Evolutionary conservation across 2,797 vertebrate species (phyloP).

Genomic region (Chaunax sp.): DNA sequence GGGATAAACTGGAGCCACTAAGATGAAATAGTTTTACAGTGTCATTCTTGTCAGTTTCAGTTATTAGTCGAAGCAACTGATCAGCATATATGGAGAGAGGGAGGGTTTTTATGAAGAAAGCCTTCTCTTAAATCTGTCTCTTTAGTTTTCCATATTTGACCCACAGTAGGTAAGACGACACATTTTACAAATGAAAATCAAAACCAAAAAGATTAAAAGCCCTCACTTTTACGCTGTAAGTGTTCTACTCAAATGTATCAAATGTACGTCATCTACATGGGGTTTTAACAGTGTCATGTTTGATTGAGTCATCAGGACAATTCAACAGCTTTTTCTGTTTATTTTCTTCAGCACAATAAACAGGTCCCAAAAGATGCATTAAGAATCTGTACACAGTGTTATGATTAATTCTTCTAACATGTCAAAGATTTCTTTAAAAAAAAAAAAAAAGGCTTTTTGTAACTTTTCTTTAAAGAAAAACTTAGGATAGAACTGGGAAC

Average conservation of each 20-base stretch:
- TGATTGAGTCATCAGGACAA: neutral
- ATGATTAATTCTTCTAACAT: neutral
- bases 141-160: neutral
- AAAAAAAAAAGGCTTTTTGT: too few relatives aligned
- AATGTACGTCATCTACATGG: conserved; percentile 1
- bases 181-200: neutral
- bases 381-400: neutral
- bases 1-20: neutral
- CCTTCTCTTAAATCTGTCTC: neutral
- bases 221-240: neutral
- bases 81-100: too few relatives aligned
- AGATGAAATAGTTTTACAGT: neutral
- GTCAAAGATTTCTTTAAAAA: neutral
- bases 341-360: neutral
- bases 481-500: neutral
- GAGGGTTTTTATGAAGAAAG: too few relatives aligned
- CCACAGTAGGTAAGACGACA: neutral
- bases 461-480: too few relatives aligned
- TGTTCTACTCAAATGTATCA: conserved; percentile 7
- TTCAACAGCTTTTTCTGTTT: neutral
- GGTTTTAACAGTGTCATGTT: neutral
- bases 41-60: neutral
- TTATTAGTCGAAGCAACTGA: neutral
- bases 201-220: conserved; percentile 16
- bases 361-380: neutral